Base-by-base conservation (phyloP, 2,888 invertebrate genomes). In the Furcula furcula region DNA sequence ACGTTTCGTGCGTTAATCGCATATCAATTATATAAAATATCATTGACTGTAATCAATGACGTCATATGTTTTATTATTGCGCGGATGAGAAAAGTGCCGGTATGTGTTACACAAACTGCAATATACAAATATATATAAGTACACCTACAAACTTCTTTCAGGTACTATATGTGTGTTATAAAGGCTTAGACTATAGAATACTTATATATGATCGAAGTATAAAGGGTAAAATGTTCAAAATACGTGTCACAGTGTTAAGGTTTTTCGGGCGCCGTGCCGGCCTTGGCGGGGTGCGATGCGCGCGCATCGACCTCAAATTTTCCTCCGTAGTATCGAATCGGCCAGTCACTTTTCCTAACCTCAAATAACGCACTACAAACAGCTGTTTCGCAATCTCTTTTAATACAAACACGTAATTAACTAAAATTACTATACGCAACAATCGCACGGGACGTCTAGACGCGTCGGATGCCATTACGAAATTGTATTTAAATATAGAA, bases 401-500 rank as follows among this genome's bases (percentile, higher is more conserved):
- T 57, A 52, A 57, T 53, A 56, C 47, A 55, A 40, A 51, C 42
- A 60, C 44, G 55, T 46, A 61, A 63, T 59, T 61, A 61, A 59
- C 48, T 33, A 44, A 56, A 54, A 62, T 62, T 58, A 46, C 40
- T 34, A 20, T 43, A 46, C 57, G 40, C 11, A 37, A 61, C 59
- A 59, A 64, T 58, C 54, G 39, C 50, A 49, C 54, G 49, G 53
- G 50, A 53, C 71, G 74, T 63, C 75, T 68, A 68, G 71, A 70
- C 80, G 64, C 68, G 56, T 51, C 67, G 63, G 63, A 60, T 57
- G 61, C 58, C 60, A 65, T 85, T 83, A 77, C 82, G 78, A 83
- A 85, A 86, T 80, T 54, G 71, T n/a, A n/a, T 82, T 84, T 75
- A 84, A 80, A 82, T 71, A 74, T 87, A 85, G 87, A 82, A 74